These are phyloP conservation scores for Chauna torquata DNA, from an alignment of 2,113 vertebrate species.

Conservation along the genomic window DNA sequence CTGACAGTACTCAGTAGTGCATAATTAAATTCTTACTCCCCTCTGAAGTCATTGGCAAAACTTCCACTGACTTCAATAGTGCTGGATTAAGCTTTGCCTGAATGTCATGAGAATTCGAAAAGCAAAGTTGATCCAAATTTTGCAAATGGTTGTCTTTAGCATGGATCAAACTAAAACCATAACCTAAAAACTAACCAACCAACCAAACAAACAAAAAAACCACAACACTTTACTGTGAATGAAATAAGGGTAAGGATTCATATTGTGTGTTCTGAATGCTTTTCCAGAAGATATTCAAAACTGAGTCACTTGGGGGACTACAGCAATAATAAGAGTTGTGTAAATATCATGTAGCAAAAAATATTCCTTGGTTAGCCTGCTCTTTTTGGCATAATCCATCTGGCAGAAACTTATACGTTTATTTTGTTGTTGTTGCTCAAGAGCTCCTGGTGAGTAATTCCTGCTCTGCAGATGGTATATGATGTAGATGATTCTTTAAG, in stretches of 20 bases:
- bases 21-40: constrained; percentile 15
- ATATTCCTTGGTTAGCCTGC: neutral
- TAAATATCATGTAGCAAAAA: neutral
- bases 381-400: constrained; percentile 4
- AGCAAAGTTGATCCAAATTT: neutral
- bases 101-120: constrained; percentile 4
- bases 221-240: neutral
- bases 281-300: neutral
- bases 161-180: neutral
- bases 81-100: constrained; percentile 8
- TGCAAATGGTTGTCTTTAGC: neutral
- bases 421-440: neutral
- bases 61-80: neutral
- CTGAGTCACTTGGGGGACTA: neutral
- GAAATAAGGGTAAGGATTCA: neutral
- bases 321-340: neutral
- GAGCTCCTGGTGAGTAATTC: constrained; percentile 31
- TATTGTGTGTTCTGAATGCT: neutral
- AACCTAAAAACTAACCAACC: neutral
- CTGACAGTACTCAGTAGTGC: neutral
- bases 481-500: constrained; percentile 28
- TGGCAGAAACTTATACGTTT: neutral
- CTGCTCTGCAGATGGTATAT: constrained; percentile 25
- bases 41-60: constrained; percentile 4
- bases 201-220: neutral